Evolutionary conservation across 2,797 vertebrate species (phyloP), one percentile per base, ranked within the genome.

Genomic region (Alauda arvensis): DNA sequence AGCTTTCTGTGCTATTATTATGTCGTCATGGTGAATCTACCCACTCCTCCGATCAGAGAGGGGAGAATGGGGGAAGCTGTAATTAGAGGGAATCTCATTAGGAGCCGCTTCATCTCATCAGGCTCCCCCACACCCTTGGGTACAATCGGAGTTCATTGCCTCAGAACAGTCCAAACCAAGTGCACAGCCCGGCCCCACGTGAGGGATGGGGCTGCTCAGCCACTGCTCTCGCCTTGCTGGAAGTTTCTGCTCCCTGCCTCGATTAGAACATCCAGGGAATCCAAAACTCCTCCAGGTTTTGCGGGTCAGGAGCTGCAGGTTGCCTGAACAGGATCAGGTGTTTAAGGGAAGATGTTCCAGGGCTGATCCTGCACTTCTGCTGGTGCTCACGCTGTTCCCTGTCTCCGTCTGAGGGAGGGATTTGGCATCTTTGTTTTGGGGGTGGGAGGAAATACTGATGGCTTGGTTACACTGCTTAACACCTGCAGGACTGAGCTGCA

Each of bases 1-100:
- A 96, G 95, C 93, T 96, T 86, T 95, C 95, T 91, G 92, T 69
- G 94, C 94, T 96, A 91, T 96, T 96, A 96, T 95, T 95, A 87
- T 94, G 95, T 96, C 93, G 97, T 96, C 97, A 98, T 97, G 97
- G 97, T 95, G 95, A 96, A 96, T 96, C 94, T 96, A 90, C 88
- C 95, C 96, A 96, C 94, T 89, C 94, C 94, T 91, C 94, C 83
- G 95, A 95, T 93, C 95, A 96, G 92, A 94, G 96, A 96, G 91
- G 95, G 93, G 94, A 95, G 81, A 97, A 97, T 86, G 81, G 90
- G 77, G 96, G 97, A 97, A 96, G 96, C 96, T 96, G 97, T 97
- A 98, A 98, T 98, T 98, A 98, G 97, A 97, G 93, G 83, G 96
- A 97, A 97, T 98, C 97, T 98, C 97, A 97, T 98, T 98, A 98